A percentile compares a stretch with the other conserved stretches of the same genome.
These are phyloP conservation scores for Caiman crocodilus DNA, from an alignment of 2,797 vertebrate species.

Conservation along the genomic window DNA sequence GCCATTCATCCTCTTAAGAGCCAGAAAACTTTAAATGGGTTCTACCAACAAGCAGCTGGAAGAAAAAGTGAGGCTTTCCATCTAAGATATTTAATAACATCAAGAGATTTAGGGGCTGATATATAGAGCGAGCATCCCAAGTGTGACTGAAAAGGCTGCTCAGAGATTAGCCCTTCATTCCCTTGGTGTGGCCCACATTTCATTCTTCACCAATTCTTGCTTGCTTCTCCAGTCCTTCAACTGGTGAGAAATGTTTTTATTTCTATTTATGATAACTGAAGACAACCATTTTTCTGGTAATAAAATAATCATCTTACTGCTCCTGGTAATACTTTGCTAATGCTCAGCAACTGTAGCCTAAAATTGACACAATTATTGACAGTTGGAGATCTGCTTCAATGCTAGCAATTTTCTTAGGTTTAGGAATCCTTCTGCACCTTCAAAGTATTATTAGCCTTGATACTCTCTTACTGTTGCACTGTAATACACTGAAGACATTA, in stretches of 20 bases:
- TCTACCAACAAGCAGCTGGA: slow-evolving; percentile 50
- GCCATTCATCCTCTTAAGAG: slow-evolving; percentile 42
- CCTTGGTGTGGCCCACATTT: not conserved
- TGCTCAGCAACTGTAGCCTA: no score
- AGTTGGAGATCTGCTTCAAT: not conserved
- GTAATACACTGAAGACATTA: not conserved
- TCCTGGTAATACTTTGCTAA: not conserved
- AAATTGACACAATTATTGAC: no score
- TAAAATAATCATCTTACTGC: not conserved
- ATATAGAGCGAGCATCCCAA: not conserved
- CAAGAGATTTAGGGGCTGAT: not conserved
- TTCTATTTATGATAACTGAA: not conserved
- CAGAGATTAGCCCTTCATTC: not conserved
- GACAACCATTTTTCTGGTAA: not conserved
- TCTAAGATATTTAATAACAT: not conserved
- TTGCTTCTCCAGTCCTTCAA: not conserved
- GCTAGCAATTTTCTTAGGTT: not conserved
- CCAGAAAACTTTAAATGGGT: slow-evolving; percentile 49
- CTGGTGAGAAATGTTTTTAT: not conserved
- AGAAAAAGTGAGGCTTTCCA: slow-evolving; percentile 26
- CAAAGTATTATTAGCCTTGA: not conserved
- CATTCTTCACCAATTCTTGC: not conserved
- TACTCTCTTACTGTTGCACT: not conserved
- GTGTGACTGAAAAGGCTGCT: fast-evolving
- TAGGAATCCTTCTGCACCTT: not conserved